A percentile compares a stretch with the other conserved stretches of the same genome.
Conservation (phyloP, 2,888 invertebrate genomes). For the Microchrysa polita region DNA sequence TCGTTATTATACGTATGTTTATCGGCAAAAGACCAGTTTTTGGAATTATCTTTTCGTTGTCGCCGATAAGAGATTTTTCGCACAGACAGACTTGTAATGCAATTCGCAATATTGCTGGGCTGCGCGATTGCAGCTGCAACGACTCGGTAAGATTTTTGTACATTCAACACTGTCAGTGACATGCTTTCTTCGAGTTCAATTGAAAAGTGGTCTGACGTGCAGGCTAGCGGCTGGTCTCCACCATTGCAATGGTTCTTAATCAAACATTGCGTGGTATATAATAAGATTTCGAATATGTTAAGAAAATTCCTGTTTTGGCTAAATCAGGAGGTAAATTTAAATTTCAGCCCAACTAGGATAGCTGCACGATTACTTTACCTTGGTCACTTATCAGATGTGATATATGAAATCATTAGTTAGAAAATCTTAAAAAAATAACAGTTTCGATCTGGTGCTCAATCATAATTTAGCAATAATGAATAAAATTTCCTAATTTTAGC, state of each 20-base stretch:
- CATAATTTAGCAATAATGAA: too few species aligned
- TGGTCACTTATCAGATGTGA: too few species aligned
- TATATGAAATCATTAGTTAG: too few species aligned
- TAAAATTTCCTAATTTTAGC: too few species aligned
- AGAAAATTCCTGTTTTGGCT: conserved; percentile 29
- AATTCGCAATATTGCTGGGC: not conserved
- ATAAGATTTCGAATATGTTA: not conserved
- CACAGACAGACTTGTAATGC: conserved; percentile 8
- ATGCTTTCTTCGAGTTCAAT: conserved; percentile 37
- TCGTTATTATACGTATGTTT: too few species aligned
- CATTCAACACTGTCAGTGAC: conserved; percentile 34
- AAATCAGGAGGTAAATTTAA: not conserved
- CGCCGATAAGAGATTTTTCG: not conserved
- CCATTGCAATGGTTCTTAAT: not conserved
- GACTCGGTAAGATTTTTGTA: not conserved
- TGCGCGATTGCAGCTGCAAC: too few species aligned
- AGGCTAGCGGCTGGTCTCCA: too few species aligned
- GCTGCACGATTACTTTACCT: too few species aligned
- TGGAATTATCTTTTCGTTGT: not conserved
- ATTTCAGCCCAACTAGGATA: too few species aligned
- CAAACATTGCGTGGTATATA: not conserved
- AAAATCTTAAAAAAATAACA: too few species aligned
- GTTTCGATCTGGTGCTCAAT: too few species aligned
- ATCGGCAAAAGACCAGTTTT: conserved; percentile 12
- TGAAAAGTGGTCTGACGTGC: conserved; percentile 27